phyloP scores from a whole-genome alignment of 2,888 invertebrate genomes.

The Xanthostigma xanthostigma region DNA sequence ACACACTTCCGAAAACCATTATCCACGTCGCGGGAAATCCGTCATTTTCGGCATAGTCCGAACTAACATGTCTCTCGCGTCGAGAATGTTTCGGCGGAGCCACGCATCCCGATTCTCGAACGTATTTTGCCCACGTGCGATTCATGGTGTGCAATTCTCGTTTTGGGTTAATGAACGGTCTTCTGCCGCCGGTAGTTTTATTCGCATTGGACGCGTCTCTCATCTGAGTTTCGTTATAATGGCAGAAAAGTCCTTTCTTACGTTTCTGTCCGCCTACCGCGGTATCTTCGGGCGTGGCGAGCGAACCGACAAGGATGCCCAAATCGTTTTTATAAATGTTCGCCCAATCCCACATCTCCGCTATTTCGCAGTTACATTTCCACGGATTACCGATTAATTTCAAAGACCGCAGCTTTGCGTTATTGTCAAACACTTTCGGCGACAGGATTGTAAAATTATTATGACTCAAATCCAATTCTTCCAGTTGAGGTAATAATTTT shows the following conservation, averaged over 20 bases:
- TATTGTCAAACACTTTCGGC: conserved; percentile 37
- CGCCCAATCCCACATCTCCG: conserved; percentile 61
- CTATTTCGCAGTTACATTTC: conserved; percentile 50
- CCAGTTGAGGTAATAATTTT: conserved; percentile 36
- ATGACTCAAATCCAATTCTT: conserved; percentile 45
- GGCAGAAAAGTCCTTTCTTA: conserved; percentile 46
- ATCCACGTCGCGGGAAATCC: no score
- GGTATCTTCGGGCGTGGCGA: conserved; percentile 44
- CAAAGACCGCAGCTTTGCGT: conserved; percentile 41
- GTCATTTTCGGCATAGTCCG: no score
- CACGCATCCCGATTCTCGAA: conserved; percentile 48
- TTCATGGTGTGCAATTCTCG: conserved; percentile 41
- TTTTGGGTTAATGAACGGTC: conserved; percentile 38
- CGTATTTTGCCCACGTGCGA: conserved; percentile 58
- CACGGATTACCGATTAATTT: conserved; percentile 55
- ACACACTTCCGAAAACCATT: no score
- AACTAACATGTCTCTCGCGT: no score
- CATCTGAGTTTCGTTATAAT: conserved; percentile 41
- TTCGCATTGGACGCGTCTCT: conserved; percentile 34
- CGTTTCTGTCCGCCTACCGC: conserved; percentile 47
- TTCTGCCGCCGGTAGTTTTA: conserved; percentile 34
- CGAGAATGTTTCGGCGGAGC: no score
- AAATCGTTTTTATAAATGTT: conserved; percentile 46
- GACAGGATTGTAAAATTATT: conserved; percentile 45
- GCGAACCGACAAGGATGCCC: conserved; percentile 48